Percentiles rank a stretch among this genome's conserved stretches.
phyloP scores from a whole-genome alignment of 2,113 vertebrate genomes.

The Andinoacara biseriatus region DNA sequence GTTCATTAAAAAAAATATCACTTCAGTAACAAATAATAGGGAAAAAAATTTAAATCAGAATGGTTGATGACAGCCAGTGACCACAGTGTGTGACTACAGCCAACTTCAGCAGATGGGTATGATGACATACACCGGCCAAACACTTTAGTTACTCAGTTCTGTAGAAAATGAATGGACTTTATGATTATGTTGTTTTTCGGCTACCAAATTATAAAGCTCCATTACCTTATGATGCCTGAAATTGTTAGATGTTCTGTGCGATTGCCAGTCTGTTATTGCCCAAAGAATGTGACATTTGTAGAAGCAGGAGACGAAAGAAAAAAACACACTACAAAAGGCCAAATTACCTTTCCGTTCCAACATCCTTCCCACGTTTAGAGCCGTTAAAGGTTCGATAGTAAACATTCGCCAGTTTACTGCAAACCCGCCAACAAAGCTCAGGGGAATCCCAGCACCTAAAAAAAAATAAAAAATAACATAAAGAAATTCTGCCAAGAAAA shows the following conservation, averaged over 20 bases:
- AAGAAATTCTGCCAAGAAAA: constrained; percentile 46
- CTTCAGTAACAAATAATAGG: constrained; percentile 36
- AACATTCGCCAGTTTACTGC: constrained; percentile 34
- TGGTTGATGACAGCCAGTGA: constrained; percentile 54
- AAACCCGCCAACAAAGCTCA: constrained; percentile 31
- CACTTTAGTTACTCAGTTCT: not conserved
- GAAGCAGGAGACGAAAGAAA: not conserved
- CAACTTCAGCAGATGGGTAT: constrained; percentile 42
- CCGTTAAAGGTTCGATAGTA: constrained; percentile 31
- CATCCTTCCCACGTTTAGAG: constrained; percentile 17
- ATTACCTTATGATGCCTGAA: not conserved
- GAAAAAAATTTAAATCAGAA: constrained; percentile 43
- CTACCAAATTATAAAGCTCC: not conserved
- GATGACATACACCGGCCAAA: constrained; percentile 16
- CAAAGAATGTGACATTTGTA: not conserved
- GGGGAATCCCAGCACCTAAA: constrained; percentile 46
- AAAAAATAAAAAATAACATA: not conserved
- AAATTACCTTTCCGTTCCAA: constrained; percentile 26
- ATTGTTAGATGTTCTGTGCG: not conserved
- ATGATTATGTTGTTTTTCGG: not conserved
- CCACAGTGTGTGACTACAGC: constrained; percentile 21
- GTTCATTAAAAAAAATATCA: constrained; percentile 41
- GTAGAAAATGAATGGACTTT: constrained; percentile 16
- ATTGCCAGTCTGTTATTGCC: not conserved
- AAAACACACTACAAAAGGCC: not conserved